Conservation (phyloP, 2,888 invertebrate genomes). For the Platycheirus rosarum region DNA sequence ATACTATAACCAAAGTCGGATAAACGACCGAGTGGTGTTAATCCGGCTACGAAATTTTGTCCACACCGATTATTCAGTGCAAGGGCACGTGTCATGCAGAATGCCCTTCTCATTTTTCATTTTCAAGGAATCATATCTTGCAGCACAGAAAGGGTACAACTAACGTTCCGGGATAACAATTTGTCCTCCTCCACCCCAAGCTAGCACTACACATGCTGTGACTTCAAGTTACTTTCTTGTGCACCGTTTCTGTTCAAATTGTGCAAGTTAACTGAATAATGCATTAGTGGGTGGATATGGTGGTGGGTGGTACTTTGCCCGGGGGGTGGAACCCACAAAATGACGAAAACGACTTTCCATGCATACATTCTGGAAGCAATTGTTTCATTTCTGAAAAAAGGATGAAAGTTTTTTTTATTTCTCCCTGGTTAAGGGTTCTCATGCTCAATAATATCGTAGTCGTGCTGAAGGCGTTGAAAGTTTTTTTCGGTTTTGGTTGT, state of each 20-base stretch:
- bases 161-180: slow-evolving; percentile 56
- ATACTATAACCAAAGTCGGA: slow-evolving; percentile 26
- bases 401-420: slow-evolving; percentile 11
- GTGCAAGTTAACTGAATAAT: slow-evolving; percentile 62
- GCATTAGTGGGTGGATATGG: slow-evolving; percentile 63
- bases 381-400: slow-evolving; percentile 53
- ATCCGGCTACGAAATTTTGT: slow-evolving; percentile 67
- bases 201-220: neutral
- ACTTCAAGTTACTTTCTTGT: slow-evolving; percentile 12
- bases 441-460: slow-evolving; percentile 30
- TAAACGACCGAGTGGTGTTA: slow-evolving; percentile 65
- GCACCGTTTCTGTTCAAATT: slow-evolving; percentile 38
- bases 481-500: slow-evolving; percentile 20
- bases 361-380: slow-evolving; percentile 37
- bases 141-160: slow-evolving; percentile 39
- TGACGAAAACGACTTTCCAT: slow-evolving; percentile 37
- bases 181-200: slow-evolving; percentile 62
- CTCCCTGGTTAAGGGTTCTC: slow-evolving; percentile 12
- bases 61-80: slow-evolving; percentile 68
- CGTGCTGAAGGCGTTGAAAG: slow-evolving; percentile 11
- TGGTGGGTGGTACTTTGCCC: slow-evolving; percentile 20
- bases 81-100: slow-evolving; percentile 70
- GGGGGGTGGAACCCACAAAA: slow-evolving; percentile 37
- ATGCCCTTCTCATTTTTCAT: slow-evolving; percentile 71
- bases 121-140: slow-evolving; percentile 42